Evolutionary conservation across 2,888 invertebrate genomes (phyloP), one percentile per base, ranked within the genome.

Genomic region (Molorchus minor): DNA sequence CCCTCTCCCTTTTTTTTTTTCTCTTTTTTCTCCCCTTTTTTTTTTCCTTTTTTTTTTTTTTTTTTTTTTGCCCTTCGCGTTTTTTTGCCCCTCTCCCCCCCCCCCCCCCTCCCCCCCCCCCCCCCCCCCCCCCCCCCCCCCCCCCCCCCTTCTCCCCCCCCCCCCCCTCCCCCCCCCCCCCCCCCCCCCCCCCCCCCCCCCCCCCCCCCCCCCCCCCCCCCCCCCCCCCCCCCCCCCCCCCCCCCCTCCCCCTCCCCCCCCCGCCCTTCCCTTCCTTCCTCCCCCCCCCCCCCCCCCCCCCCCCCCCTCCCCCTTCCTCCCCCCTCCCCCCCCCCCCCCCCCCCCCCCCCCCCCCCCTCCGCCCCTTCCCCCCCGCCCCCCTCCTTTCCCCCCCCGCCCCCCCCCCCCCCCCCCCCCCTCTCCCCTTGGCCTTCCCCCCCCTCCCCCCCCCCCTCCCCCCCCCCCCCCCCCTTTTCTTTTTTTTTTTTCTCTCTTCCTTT

Each of bases 401-500:
- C 16, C 46, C 59, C 53, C 68, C 84, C 5, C 77, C 58, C 58
- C 81, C 82, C 65, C 82, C 84, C 74, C 17, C 25, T 8, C 25
- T 40, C 29, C 19, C 29, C 16, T n/a, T 13, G 13, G 5, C 25
- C 25, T 8, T 8, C 25, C 25, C 25, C 8, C 25, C 25, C 25
- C 25, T 8, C 25, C 8, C 25, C 8, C 25, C 8, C 25, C 8
- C 25, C 8, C 25, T 25, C n/a, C n/a, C n/a, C n/a, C n/a, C n/a
- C n/a, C n/a, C n/a, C n/a, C n/a, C n/a, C n/a, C n/a, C n/a, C n/a
- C n/a, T n/a, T n/a, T n/a, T n/a, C n/a, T n/a, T n/a, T n/a, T n/a
- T n/a, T n/a, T 25, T 25, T 25, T 25, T 4, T 25, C 8, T 25
- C 5, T 25, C 5, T 25, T 25, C 8, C 8, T 25, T 25, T 25